Conservation (phyloP, 2,797 vertebrate genomes). For the Parotocinclus haroldoi region DNA sequence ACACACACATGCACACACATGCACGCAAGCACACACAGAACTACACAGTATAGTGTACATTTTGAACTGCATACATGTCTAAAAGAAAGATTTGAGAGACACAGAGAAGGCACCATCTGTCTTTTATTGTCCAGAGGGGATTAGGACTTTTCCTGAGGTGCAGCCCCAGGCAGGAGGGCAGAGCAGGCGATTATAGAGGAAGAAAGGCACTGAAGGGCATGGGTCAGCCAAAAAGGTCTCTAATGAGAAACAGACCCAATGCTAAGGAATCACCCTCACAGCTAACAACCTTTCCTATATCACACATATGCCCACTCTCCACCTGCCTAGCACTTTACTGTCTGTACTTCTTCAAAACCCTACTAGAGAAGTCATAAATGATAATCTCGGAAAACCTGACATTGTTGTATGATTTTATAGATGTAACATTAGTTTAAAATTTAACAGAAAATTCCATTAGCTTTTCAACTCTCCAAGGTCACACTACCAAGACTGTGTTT, state of each 20-base stretch:
- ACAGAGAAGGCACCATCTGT: conserved; percentile 49
- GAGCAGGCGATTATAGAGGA: not conserved
- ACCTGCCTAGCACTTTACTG: conserved; percentile 10
- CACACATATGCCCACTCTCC: not conserved
- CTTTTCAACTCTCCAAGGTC: too few relatives aligned
- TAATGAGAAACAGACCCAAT: conserved; percentile 47
- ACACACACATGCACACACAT: not conserved
- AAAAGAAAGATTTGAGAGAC: conserved; percentile 4
- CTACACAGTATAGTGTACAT: conserved; percentile 4
- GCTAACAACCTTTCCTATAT: not conserved
- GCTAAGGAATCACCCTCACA: conserved; percentile 34
- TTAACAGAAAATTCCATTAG: too few relatives aligned
- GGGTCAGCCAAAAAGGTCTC: conserved; percentile 30
- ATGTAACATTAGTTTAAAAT: too few relatives aligned
- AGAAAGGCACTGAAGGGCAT: conserved; percentile 29
- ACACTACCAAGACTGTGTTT: too few relatives aligned
- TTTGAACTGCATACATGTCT: conserved; percentile 16
- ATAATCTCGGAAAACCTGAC: not conserved
- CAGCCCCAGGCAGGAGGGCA: conserved; percentile 43
- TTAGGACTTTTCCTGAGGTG: conserved; percentile 57
- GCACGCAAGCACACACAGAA: not conserved
- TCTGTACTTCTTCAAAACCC: not conserved
- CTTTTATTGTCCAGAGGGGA: conserved; percentile 56
- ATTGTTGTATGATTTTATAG: too few relatives aligned
- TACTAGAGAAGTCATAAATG: not conserved